Evolutionary conservation across 2,888 invertebrate species (phyloP), one percentile per base, ranked within the genome.

Genomic region (Eucera pruinosa): DNA sequence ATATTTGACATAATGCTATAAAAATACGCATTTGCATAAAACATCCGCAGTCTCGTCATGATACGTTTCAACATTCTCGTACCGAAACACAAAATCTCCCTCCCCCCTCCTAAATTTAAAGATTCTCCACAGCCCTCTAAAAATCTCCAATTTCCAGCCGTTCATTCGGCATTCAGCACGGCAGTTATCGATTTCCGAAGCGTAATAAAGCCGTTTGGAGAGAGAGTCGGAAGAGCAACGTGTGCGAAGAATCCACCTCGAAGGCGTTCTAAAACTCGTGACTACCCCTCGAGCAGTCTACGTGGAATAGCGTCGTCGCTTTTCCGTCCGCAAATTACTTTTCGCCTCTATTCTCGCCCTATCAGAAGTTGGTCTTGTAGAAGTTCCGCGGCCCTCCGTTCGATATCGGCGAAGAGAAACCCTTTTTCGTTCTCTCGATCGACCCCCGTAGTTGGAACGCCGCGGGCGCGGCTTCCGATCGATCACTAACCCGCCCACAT

Each of bases 401-500:
- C 11, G 54, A 50, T 78, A 69, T 65, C 77, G 52, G 33, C 54
- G 70, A 54, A n/a, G 79, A 52, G 54, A 74, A 70, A 43, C 64
- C 57, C 66, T 64, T 80, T 72, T 58, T 62, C 69, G 64, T 72
- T 45, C 25, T 45, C 48, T n/a, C 23, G 18, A 25, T 33, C 39
- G 43, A 43, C 15, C n/a, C 45, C 9, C 30, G 30, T 41, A n/a
- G 43, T 67, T 43, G 33, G 11, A 55, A 2, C 11, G 50, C 58
- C 74, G 52, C 65, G 72, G 62, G 58, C 41, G 70, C 73, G 67
- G 76, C 73, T 55, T 67, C 71, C 83, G 83, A 83, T 83, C 83
- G 83, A 83, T 83, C 83, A 7, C n/a, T n/a, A 78, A 45, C 71
- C 78, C 83, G 48, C 72, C 75, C 65, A 33, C 71, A 23, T 79